Base-by-base conservation (phyloP, 2,113 vertebrate species). In the Neolamprologus brichardi region DNA sequence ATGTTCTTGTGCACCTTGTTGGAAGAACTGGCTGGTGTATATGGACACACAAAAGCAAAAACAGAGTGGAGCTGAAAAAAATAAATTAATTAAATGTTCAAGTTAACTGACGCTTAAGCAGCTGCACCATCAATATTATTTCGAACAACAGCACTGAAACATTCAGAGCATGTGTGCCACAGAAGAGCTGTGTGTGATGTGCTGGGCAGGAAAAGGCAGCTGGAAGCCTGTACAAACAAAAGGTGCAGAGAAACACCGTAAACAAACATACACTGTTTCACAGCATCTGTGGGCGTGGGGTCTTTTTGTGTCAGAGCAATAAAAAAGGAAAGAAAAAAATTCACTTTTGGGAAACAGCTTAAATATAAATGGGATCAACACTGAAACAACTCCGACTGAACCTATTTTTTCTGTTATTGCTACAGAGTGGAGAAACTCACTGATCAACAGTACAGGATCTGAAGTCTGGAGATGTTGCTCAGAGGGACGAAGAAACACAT, bases 191-290 rank as follows among this genome's bases (percentile, higher is more conserved):
- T 18, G 28, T 62, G 8, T 32, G 3, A 1, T 62, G 58, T 62
- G 58, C 15, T 32, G 58, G 5, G 0, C 28, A 60, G 56, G 2
- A 60, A 60, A 60, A 32, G 8, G 56, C 58, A 62, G 58, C 58
- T 62, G 28, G 8, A 32, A 62, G 58, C 2, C 15, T 18, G 15
- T 32, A 17, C 1, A 60, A 32, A 60, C 28, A 6, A 60, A 18
- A 32, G 0, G 1, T 32, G 15, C 58, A 32, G 28, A 60, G 28
- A 60, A 0, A 60, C 58, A 32, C 58, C 3, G 2, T 32, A 60
- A 60, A 60, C 15, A 60, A 60, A 32, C 8, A 60, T 1, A 32
- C 8, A 32, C 5, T 60, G 15, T 4, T 10, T 32, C 15, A 60
- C 56, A 32, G 15, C 5, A 32, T 32, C 56, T 60, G 28, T 60